Evolutionary conservation across 2,888 invertebrate genomes (phyloP).

Genomic region (Cryptosula pallasiana): DNA sequence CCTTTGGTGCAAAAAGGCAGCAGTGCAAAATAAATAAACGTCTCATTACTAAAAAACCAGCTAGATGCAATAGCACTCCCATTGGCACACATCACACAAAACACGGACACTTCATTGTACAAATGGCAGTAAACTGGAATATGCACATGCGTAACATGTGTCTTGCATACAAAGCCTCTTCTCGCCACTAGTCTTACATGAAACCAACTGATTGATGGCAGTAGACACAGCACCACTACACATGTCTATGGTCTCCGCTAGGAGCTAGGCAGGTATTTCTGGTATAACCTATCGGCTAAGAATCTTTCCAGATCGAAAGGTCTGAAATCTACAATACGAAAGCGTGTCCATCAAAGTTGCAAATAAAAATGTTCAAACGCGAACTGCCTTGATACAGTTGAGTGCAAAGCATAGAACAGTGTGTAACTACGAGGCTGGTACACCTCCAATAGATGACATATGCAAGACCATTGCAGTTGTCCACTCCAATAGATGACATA

Average conservation of each 20-base stretch:
- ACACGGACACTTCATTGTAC: no score
- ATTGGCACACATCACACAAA: not conserved
- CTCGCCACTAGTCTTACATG: no score
- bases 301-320: slow-evolving; percentile 4
- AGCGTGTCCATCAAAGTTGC: no score
- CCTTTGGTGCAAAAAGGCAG: not conserved
- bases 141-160: not conserved
- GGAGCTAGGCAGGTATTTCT: not conserved
- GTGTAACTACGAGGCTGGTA: no score
- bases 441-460: no score
- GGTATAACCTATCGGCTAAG: not conserved
- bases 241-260: not conserved
- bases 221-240: not conserved
- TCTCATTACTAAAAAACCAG: not conserved
- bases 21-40: not conserved
- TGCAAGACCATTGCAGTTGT: no score
- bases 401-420: no score
- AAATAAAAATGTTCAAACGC: no score
- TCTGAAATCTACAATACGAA: slow-evolving; percentile 13
- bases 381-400: no score
- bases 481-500: no score
- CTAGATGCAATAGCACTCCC: not conserved
- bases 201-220: not conserved
- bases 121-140: no score
- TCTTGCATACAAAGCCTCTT: no score